phyloP scores from a whole-genome alignment of 2,113 vertebrate genomes.

The Oryzias melastigma region DNA sequence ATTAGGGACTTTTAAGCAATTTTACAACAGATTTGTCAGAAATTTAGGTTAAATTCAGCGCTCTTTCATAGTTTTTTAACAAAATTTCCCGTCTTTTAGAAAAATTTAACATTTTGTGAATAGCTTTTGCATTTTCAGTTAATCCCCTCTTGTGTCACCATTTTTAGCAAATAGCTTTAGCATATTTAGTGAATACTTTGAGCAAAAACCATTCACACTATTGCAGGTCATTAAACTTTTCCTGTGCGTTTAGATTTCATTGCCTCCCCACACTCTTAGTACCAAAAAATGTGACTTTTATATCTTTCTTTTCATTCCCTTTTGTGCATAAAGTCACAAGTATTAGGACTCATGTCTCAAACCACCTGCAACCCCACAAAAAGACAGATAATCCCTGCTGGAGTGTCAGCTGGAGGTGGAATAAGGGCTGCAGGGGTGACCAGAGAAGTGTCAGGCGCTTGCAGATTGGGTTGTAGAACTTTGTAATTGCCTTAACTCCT shows the following conservation, averaged over 20 bases:
- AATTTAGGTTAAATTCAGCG: no score
- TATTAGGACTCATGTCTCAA: neutral
- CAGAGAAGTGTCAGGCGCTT: conserved; percentile 1
- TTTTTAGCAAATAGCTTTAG: no score
- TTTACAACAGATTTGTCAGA: no score
- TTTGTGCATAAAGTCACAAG: neutral
- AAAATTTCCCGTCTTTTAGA: no score
- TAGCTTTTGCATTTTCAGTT: no score
- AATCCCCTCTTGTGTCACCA: no score
- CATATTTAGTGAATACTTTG: no score
- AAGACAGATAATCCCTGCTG: conserved; percentile 5
- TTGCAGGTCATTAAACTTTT: no score
- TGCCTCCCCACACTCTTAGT: neutral
- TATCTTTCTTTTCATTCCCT: neutral
- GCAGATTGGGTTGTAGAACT: neutral
- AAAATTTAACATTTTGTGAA: no score
- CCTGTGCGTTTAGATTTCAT: conserved; percentile 11
- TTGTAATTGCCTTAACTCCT: conserved; percentile 38
- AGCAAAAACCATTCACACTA: no score
- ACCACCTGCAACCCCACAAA: conserved; percentile 11
- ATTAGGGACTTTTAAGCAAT: no score
- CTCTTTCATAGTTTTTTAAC: no score
- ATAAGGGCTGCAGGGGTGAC: conserved; percentile 4
- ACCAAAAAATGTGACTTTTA: neutral
- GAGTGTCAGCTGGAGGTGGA: conserved; percentile 5